Conservation (phyloP, 2,888 invertebrate species). For the Hydriomena furcata region DNA sequence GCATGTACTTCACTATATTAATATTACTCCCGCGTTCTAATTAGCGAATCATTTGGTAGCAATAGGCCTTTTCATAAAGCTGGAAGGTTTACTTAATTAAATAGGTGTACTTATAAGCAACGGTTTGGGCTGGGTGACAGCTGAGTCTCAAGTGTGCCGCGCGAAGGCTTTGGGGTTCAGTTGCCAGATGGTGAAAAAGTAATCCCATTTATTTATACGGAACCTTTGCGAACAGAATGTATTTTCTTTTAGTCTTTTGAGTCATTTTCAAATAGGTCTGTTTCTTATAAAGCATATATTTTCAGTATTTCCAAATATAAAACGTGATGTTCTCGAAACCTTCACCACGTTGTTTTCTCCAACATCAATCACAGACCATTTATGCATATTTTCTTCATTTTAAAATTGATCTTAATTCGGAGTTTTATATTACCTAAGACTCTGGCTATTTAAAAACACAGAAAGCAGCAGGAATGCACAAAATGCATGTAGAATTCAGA, state of each 20-base stretch:
- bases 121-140: constrained; percentile 36
- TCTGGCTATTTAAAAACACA: too few relatives aligned
- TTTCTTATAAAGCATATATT: too few relatives aligned
- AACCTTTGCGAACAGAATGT: constrained; percentile 4
- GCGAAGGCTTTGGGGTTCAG: constrained; percentile 9
- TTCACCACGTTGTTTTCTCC: too few relatives aligned
- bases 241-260: constrained; percentile 10
- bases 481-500: background rate
- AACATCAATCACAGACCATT: too few relatives aligned
- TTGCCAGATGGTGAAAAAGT: constrained; percentile 19
- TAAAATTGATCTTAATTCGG: too few relatives aligned
- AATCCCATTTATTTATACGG: constrained; percentile 2
- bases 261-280: background rate
- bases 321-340: too few relatives aligned
- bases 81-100: constrained; percentile 49
- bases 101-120: constrained; percentile 42
- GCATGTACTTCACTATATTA: constrained; percentile 5
- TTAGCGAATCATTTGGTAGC: constrained; percentile 54
- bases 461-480: background rate
- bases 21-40: constrained; percentile 42
- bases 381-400: too few relatives aligned
- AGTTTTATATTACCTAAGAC: too few relatives aligned
- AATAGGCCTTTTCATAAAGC: constrained; percentile 32
- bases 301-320: too few relatives aligned
- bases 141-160: constrained; percentile 22